A percentile compares a stretch with the other conserved stretches of the same genome.
Evolutionary conservation across 2,113 vertebrate genomes (phyloP).

Genomic region (Cyprichromis sp.): DNA sequence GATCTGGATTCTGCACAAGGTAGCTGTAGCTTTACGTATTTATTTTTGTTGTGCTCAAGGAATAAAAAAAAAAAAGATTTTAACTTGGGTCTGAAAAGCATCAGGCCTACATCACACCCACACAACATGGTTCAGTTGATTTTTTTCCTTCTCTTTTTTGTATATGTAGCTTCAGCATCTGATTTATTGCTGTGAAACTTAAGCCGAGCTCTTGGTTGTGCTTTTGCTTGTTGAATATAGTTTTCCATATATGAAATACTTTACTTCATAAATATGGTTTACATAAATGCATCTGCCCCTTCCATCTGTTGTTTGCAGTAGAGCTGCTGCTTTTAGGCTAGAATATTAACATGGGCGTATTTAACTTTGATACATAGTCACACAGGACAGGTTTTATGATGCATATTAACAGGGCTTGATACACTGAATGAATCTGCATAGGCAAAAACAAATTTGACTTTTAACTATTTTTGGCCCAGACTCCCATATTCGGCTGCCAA

Average conservation of each 20-base stretch:
- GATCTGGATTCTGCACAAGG: not conserved
- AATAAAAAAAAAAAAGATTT: not conserved
- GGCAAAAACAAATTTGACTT: constrained; percentile 23
- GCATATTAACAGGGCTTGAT: constrained; percentile 31
- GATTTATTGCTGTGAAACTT: not conserved
- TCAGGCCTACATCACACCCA: not conserved
- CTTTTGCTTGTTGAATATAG: not conserved
- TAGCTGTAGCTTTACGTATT: not conserved
- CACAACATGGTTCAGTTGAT: not conserved
- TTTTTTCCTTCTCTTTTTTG: not conserved
- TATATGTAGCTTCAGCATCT: not conserved
- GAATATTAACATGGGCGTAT: constrained; percentile 41
- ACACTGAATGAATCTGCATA: constrained; percentile 17
- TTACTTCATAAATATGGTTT: constrained; percentile 24
- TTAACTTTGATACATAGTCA: constrained; percentile 58
- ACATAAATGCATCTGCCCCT: constrained; percentile 37
- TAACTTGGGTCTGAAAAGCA: not conserved
- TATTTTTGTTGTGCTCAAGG: not conserved
- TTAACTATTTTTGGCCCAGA: constrained; percentile 15
- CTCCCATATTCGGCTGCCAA: not conserved
- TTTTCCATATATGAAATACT: constrained; percentile 3
- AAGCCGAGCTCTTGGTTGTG: not conserved
- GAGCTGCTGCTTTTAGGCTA: constrained; percentile 24
- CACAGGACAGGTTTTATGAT: constrained; percentile 42
- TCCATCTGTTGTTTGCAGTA: constrained; percentile 48